Evolutionary conservation across 2,797 vertebrate species (phyloP), one percentile per base, ranked within the genome.

Genomic region (Sciurus carolinensis): DNA sequence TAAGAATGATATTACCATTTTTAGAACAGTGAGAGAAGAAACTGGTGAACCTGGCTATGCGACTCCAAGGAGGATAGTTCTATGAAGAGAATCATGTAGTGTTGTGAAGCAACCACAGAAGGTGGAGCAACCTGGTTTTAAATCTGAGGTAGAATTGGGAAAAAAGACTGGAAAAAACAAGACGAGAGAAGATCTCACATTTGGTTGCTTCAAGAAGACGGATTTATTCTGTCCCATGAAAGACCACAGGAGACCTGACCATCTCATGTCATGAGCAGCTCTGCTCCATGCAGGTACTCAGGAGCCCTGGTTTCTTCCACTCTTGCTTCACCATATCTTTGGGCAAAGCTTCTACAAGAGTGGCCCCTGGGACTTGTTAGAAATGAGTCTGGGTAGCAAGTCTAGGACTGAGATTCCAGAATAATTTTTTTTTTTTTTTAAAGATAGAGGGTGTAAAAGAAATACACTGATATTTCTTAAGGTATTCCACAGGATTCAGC

Each of bases 261-360:
- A 26, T 9, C 9, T 62, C 18, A 0, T 44, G 15, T 26, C 44
- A 9, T 3, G 24, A 52, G 17, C 3, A 2, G 28, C 36, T 72
- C 5, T 39, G 26, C 8, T 91, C 18, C 39, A 17, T 3, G 2
- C 1, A 22, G 28, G 15, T 59, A 62, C 14, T 4, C n/a, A 52
- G 50, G 11, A 33, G 0, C 39, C 77, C 52, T 44, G 44, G 39
- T 15, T 7, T 66, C 57, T 90, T 42, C 30, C 22, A 30, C 8
- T 24, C 0, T 47, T 69, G 14, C 3, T 72, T 30, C 3, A 2
- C 24, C 20, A 67, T 17, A 20, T 6, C 30, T 5, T 1, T 50
- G 24, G 28, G 5, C 76, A 72, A 90, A 87, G 10, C 28, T 90
- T 77, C 36, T 75, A 44, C 18, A 50, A 59, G 13, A 10, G 0